Conservation (phyloP, 2,797 vertebrate species). For the Phataginus tetradactyla region DNA sequence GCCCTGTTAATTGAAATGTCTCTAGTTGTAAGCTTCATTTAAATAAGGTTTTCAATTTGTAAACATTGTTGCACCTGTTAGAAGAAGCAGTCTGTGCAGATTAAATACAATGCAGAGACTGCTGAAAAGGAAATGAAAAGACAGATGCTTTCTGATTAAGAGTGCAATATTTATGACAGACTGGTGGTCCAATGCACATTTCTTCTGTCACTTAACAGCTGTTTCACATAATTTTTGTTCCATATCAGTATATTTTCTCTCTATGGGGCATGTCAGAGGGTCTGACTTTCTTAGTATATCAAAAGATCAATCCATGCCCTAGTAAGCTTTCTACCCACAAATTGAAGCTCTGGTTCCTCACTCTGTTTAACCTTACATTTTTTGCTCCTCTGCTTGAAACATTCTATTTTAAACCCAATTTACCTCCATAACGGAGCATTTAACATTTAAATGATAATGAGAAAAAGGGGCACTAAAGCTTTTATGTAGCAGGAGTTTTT, state of each 20-base stretch:
- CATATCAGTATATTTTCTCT: conserved; percentile 68
- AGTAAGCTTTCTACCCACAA: not conserved
- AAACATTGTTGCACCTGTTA: conserved; percentile 81
- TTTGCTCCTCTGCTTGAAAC: conserved; percentile 56
- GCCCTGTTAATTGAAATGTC: conserved; percentile 77
- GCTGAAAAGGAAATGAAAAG: conserved; percentile 81
- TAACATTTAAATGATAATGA: conserved; percentile 66
- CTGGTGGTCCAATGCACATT: conserved; percentile 77
- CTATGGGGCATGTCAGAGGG: conserved; percentile 69
- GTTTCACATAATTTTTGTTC: conserved; percentile 75
- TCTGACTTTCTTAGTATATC: conserved; percentile 55
- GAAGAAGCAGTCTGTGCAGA: conserved; percentile 65
- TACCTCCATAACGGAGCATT: conserved; percentile 56
- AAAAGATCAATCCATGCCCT: conserved; percentile 52
- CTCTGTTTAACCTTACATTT: conserved; percentile 61
- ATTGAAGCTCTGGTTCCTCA: conserved; percentile 56
- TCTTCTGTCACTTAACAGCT: conserved; percentile 85
- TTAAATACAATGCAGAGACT: conserved; percentile 78
- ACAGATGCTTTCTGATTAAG: conserved; percentile 82
- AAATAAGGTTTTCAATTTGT: conserved; percentile 82
- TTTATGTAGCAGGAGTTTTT: not conserved
- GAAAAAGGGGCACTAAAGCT: conserved; percentile 17
- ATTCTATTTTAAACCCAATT: conserved; percentile 65
- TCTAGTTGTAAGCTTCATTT: conserved; percentile 74
- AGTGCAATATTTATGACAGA: conserved; percentile 83